Conservation (phyloP, 2,888 invertebrate genomes). For the Macrophya annulata region DNA sequence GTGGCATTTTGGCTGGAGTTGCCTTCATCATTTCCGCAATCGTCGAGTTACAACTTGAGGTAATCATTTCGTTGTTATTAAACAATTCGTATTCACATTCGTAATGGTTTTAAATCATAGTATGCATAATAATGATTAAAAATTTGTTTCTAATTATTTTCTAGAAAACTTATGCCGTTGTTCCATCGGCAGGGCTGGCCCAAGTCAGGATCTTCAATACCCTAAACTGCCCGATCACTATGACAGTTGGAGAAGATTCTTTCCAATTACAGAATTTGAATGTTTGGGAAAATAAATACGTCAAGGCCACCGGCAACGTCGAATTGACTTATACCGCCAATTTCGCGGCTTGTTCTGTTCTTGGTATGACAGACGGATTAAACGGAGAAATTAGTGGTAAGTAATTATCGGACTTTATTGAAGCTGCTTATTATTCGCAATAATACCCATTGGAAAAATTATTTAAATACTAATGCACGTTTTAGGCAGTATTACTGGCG, state of each 20-base stretch:
- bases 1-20: constrained; percentile 91
- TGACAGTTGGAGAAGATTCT: constrained; percentile 61
- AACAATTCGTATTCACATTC: constrained; percentile 31
- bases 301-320: constrained; percentile 41
- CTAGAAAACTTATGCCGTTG: constrained; percentile 83
- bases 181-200: constrained; percentile 82
- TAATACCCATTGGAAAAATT: neutral
- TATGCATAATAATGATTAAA: constrained; percentile 1
- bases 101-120: too few species aligned
- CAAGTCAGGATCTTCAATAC: constrained; percentile 88
- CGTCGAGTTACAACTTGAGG: constrained; percentile 90
- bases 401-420: neutral
- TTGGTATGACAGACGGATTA: constrained; percentile 8
- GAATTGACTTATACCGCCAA: constrained; percentile 59
- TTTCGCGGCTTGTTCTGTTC: constrained; percentile 61
- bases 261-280: constrained; percentile 63
- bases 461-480: neutral
- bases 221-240: constrained; percentile 66
- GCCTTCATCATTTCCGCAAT: constrained; percentile 94
- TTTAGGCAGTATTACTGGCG: constrained; percentile 28
- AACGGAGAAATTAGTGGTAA: constrained; percentile 5
- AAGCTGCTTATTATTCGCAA: neutral
- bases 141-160: constrained; percentile 58
- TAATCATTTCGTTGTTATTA: constrained; percentile 68
- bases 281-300: constrained; percentile 66